Evolutionary conservation across 2,797 vertebrate species (phyloP), one percentile per base, ranked within the genome.

Genomic region (Premnoplex brunnescens): DNA sequence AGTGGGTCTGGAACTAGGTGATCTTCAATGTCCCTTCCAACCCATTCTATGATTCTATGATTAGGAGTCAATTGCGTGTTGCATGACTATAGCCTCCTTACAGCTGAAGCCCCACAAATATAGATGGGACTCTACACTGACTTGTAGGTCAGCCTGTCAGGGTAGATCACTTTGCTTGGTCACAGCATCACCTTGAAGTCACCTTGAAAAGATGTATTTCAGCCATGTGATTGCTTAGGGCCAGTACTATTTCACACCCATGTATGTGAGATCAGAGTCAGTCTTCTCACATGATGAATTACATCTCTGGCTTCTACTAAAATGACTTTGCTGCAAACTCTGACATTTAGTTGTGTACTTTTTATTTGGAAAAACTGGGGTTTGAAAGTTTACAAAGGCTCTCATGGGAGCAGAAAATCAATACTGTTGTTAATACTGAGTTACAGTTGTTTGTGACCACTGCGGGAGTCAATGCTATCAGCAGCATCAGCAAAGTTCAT

Each of bases 181-280:
- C 28, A 51, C 18, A 46, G 48, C 63, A 74, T 74, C 52, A 49
- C 75, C 52, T 77, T 67, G 41, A 75, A 85, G 12, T 56, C n/a
- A 74, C 73, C 79, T 88, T 93, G 76, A 46, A 68, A 89, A 83
- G 10, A 62, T 3, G 2, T 14, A 5, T 68, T 89, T 93, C 56
- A 7, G 2, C 44, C 6, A 2, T 0, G 0, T 49, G 17, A 68
- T 77, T 6, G 0, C 0, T 0, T 30, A 54, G 44, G 43, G 36
- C 59, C 71, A 85, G 18, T 0, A 0, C 76, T 81, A 54, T 73
- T 88, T 86, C 79, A 74, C 37, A 71, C 14, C n/a, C 36, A 10
- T 0, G 1, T 34, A 8, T 0, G 0, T 48, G 58, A 80, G 48
- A 72, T 63, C 73, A n/a, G 60, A 83, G 52, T 72, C 34, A 59